A percentile compares a stretch with the other conserved stretches of the same genome.
phyloP scores from a whole-genome alignment of 2,888 invertebrate species.

The Agrilus cyanescens region DNA sequence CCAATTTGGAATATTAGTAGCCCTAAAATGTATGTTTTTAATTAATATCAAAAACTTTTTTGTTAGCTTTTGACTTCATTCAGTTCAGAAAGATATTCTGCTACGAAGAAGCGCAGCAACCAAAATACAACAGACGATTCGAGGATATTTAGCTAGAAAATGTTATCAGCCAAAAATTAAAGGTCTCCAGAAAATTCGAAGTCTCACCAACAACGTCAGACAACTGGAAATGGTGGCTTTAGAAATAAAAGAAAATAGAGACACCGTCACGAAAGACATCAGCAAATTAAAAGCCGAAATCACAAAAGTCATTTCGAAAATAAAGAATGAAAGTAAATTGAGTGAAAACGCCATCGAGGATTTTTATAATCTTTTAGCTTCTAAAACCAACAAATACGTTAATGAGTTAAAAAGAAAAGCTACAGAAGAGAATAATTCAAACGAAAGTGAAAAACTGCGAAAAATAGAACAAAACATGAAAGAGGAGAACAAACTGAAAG shows the following conservation, averaged over 20 bases:
- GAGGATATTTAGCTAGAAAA: constrained; percentile 71
- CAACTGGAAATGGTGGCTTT: constrained; percentile 63
- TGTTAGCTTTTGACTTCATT: constrained; percentile 12
- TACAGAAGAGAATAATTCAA: constrained; percentile 63
- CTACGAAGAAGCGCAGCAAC: constrained; percentile 73
- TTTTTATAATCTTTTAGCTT: constrained; percentile 57
- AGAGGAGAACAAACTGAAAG: constrained; percentile 63
- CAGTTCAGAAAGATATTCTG: constrained; percentile 90
- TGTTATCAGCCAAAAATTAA: constrained; percentile 70
- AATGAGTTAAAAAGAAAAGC: constrained; percentile 56
- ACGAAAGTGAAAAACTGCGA: constrained; percentile 75
- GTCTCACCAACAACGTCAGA: constrained; percentile 54
- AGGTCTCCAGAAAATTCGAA: constrained; percentile 65
- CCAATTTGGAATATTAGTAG: constrained; percentile 82
- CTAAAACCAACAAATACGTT: constrained; percentile 59
- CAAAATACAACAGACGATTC: constrained; percentile 70
- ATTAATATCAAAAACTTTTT: background rate
- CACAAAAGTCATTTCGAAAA: constrained; percentile 51
- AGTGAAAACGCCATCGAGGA: constrained; percentile 56
- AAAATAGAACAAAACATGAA: constrained; percentile 85
- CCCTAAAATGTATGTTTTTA: constrained; percentile 72
- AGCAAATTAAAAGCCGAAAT: constrained; percentile 60
- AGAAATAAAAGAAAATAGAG: constrained; percentile 70
- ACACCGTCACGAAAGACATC: constrained; percentile 57
- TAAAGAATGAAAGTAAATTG: constrained; percentile 62